A percentile compares a stretch with the other conserved stretches of the same genome.
Evolutionary conservation across 2,888 invertebrate species (phyloP).

Genomic region (Epiperipatus broadwayi): DNA sequence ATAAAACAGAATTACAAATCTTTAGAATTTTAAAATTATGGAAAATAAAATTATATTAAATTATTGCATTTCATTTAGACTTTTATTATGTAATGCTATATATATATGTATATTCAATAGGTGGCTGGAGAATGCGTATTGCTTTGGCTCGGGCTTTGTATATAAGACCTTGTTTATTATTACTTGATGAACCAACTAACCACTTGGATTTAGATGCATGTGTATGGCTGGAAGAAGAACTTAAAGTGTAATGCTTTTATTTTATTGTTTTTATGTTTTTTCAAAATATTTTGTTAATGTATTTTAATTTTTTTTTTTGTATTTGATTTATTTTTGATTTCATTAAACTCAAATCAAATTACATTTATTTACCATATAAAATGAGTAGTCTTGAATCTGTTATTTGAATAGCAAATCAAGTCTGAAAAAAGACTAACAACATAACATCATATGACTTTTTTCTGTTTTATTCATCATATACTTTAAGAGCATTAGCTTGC

Average conservation of each 20-base stretch:
- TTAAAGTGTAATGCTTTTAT: conserved; percentile 47
- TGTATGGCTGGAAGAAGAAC: conserved; percentile 96
- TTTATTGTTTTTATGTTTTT: background rate
- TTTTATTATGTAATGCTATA: background rate
- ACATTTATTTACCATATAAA: too few species aligned
- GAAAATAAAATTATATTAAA: conserved; percentile 1
- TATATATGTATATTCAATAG: conserved; percentile 20
- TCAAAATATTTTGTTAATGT: conserved; percentile 1
- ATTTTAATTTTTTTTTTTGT: conserved; percentile 16
- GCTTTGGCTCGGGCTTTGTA: conserved; percentile 37
- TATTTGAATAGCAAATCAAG: too few species aligned
- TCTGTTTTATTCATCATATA: too few species aligned
- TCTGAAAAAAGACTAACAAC: too few species aligned
- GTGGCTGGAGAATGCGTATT: conserved; percentile 44
- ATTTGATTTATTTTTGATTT: background rate
- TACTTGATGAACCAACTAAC: conserved; percentile 40
- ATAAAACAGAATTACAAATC: background rate
- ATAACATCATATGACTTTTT: too few species aligned
- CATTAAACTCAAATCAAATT: too few species aligned
- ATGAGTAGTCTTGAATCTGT: too few species aligned
- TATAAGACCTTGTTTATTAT: conserved; percentile 36
- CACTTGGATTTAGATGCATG: conserved; percentile 70
- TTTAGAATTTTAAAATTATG: background rate
- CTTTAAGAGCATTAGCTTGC: too few species aligned
- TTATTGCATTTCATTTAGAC: background rate